These are phyloP conservation scores for Apocheima hispidaria DNA, from an alignment of 2,888 invertebrate species.

Conservation along the genomic window DNA sequence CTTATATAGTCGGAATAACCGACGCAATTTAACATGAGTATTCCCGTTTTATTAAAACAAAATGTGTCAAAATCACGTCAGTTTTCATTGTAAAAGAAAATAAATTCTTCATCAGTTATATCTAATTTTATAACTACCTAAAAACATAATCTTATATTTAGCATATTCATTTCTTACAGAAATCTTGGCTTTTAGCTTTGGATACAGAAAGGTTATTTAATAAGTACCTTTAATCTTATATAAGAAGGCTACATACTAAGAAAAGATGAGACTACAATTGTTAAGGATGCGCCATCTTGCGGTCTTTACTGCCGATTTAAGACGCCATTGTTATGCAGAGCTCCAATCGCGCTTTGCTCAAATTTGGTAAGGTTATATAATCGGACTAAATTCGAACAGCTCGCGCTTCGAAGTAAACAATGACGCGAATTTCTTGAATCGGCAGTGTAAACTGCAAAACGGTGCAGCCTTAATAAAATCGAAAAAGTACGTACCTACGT, in stretches of 20 bases:
- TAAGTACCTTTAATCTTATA: slow-evolving; percentile 15
- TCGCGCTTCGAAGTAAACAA: too few species aligned
- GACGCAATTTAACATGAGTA: too few species aligned
- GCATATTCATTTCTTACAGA: slow-evolving; percentile 7
- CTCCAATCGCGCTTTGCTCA: too few species aligned
- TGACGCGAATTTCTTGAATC: too few species aligned
- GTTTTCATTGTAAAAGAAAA: neutral
- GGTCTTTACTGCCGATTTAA: too few species aligned
- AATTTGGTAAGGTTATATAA: too few species aligned
- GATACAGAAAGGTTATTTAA: slow-evolving; percentile 9
- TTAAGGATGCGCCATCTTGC: too few species aligned
- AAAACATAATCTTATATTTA: slow-evolving; percentile 4
- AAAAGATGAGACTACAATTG: slow-evolving; percentile 1
- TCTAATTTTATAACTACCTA: neutral
- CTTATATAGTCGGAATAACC: too few species aligned
- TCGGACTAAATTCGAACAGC: too few species aligned
- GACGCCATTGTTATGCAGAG: too few species aligned
- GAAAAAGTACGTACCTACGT: slow-evolving; percentile 7
- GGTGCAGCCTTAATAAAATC: neutral
- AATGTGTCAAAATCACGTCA: neutral
- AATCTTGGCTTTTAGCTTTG: slow-evolving; percentile 13
- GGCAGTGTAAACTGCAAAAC: too few species aligned
- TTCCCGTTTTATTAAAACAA: neutral
- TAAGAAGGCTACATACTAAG: slow-evolving; percentile 4
- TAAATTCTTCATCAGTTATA: neutral